Conservation (phyloP, 2,797 vertebrate genomes). For the Champsocephalus gunnari region DNA sequence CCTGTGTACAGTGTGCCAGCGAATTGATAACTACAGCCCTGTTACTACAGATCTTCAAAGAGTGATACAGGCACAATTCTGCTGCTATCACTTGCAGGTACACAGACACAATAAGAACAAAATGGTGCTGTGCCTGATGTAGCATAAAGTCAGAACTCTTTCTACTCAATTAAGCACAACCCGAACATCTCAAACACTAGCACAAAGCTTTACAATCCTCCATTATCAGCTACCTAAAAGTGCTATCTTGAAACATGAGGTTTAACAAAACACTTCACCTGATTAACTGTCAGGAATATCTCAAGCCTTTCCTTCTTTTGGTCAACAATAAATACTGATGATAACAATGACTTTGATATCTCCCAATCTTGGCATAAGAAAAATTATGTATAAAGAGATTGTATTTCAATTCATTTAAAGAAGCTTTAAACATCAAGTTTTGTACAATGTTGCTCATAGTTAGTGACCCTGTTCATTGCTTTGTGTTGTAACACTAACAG, state of each 20-base stretch:
- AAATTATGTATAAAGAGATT: background rate
- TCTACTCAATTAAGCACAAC: slow-evolving; percentile 15
- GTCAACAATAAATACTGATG: slow-evolving; percentile 22
- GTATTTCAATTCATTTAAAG: background rate
- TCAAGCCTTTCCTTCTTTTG: background rate
- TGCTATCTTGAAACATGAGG: background rate
- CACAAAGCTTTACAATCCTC: background rate
- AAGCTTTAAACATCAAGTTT: background rate
- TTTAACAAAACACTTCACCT: slow-evolving; percentile 1
- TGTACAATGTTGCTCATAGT: background rate
- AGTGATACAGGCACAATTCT: slow-evolving; percentile 43
- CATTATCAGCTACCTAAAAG: slow-evolving; percentile 4
- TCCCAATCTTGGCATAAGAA: background rate
- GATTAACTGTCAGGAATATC: background rate
- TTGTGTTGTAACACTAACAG: background rate
- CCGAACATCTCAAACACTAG: slow-evolving; percentile 3
- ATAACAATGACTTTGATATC: background rate
- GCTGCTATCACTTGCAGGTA: slow-evolving; percentile 43
- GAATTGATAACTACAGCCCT: slow-evolving; percentile 53
- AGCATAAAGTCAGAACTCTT: slow-evolving; percentile 18
- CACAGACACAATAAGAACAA: slow-evolving; percentile 30
- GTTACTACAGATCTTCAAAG: slow-evolving; percentile 46
- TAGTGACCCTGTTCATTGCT: background rate
- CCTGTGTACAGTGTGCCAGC: slow-evolving; percentile 48
- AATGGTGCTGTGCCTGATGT: slow-evolving; percentile 10